A percentile compares a stretch with the other conserved stretches of the same genome.
These are phyloP conservation scores for Drepana falcataria DNA, from an alignment of 2,888 invertebrate genomes.

Conservation along the genomic window DNA sequence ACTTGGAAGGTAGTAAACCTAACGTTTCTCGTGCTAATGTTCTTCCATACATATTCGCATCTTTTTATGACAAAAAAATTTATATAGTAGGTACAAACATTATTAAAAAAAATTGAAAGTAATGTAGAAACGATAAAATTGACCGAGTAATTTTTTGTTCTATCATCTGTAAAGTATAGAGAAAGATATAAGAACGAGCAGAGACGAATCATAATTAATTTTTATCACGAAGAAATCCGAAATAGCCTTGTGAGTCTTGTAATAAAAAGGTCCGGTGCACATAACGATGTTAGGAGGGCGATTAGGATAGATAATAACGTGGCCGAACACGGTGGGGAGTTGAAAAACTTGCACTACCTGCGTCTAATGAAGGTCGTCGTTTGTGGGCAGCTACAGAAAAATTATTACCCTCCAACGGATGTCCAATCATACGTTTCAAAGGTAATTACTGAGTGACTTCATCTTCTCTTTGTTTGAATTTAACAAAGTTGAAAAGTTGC, in stretches of 20 bases:
- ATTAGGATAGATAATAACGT: slow-evolving; percentile 52
- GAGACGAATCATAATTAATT: background rate
- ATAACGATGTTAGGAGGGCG: slow-evolving; percentile 30
- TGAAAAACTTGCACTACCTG: slow-evolving; percentile 64
- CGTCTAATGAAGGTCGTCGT: slow-evolving; percentile 57
- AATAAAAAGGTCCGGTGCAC: slow-evolving; percentile 39
- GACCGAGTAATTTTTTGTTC: too few species aligned
- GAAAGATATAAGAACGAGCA: background rate
- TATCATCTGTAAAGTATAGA: background rate
- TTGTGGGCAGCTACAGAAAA: slow-evolving; percentile 33
- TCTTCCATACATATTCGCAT: too few species aligned
- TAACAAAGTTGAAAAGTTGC: slow-evolving; percentile 10
- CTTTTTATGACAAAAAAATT: too few species aligned
- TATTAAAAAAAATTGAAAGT: too few species aligned
- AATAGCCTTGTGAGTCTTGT: slow-evolving; percentile 24
- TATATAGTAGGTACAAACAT: too few species aligned
- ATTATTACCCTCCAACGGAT: slow-evolving; percentile 37
- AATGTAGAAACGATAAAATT: too few species aligned
- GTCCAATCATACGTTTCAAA: slow-evolving; percentile 30
- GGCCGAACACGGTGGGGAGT: slow-evolving; percentile 35
- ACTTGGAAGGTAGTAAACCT: too few species aligned
- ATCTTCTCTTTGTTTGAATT: slow-evolving; percentile 12
- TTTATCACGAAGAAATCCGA: slow-evolving; percentile 20
- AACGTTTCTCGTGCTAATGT: too few species aligned
- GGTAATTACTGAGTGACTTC: slow-evolving; percentile 24